These are phyloP conservation scores for Xestia c-nigrum DNA, from an alignment of 2,888 invertebrate genomes.

Conservation along the genomic window DNA sequence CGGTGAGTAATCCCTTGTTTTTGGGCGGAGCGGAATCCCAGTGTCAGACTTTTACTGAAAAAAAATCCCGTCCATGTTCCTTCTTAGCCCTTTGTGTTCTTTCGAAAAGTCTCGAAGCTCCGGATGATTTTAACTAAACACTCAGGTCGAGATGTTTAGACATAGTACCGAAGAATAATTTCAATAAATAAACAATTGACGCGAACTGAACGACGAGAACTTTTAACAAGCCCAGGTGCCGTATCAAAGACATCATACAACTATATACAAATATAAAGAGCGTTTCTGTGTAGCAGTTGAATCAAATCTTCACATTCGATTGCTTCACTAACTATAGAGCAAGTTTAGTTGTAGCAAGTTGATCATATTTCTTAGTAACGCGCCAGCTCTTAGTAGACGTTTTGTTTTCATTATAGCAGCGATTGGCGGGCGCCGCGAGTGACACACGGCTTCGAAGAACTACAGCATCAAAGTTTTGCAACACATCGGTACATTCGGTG, in stretches of 20 bases:
- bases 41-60: too few species aligned
- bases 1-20: too few species aligned
- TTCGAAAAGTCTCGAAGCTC: too few species aligned
- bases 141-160: not conserved
- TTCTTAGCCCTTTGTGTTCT: too few species aligned
- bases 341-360: constrained; percentile 58
- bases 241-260: not conserved
- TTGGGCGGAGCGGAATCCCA: too few species aligned
- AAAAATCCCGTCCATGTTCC: too few species aligned
- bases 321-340: constrained; percentile 35
- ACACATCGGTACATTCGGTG: constrained; percentile 49
- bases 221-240: not conserved
- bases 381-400: constrained; percentile 61
- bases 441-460: constrained; percentile 57
- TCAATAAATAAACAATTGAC: not conserved
- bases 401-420: constrained; percentile 68
- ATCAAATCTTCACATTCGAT: constrained; percentile 39
- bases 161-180: not conserved
- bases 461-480: constrained; percentile 36
- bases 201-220: not conserved
- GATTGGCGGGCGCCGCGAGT: constrained; percentile 55
- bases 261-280: not conserved
- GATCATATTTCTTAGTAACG: constrained; percentile 66
- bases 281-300: constrained; percentile 5
- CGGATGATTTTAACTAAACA: not conserved